Percentiles rank a stretch among this genome's conserved stretches.
These are phyloP conservation scores for Petaurus breviceps DNA, from an alignment of 2,113 vertebrate species.

Conservation along the genomic window DNA sequence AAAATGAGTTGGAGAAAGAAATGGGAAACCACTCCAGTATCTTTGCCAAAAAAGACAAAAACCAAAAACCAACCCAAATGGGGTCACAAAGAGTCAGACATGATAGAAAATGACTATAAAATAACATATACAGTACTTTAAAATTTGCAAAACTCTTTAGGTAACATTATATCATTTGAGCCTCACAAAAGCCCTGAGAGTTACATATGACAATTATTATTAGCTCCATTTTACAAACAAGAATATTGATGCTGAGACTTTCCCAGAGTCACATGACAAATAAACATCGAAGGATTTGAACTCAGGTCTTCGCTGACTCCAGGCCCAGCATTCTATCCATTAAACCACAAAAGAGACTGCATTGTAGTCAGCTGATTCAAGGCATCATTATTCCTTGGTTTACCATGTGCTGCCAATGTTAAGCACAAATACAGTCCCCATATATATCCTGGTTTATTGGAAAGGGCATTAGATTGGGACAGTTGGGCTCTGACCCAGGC, in stretches of 20 bases:
- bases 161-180: background rate
- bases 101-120: background rate
- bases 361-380: background rate
- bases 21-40: background rate
- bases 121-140: background rate
- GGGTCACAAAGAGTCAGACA: background rate
- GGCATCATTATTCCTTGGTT: constrained; percentile 11
- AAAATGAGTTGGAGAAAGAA: background rate
- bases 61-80: background rate
- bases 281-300: background rate
- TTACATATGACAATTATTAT: background rate
- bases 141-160: background rate
- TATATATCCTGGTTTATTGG: background rate
- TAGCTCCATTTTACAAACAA: constrained; percentile 1
- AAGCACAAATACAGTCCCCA: background rate
- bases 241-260: background rate
- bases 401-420: background rate
- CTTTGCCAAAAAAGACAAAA: background rate
- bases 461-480: background rate
- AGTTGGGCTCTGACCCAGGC: background rate
- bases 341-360: background rate
- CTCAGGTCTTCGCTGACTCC: background rate
- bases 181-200: background rate
- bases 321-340: background rate
- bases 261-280: constrained; percentile 8